phyloP scores from a whole-genome alignment of 2,797 vertebrate species.

The Mormyrops attenuatus region DNA sequence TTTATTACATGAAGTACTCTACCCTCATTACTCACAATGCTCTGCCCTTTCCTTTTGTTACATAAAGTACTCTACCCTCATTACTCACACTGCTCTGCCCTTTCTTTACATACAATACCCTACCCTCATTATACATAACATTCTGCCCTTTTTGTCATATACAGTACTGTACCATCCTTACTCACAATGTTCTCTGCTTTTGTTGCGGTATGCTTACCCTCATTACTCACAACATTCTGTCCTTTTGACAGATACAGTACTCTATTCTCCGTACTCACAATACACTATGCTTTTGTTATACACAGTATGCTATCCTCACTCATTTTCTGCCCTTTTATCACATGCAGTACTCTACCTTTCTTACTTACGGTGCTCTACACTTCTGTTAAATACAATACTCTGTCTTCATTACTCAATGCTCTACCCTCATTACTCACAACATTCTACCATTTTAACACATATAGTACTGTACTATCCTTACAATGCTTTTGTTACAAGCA shows the following conservation, averaged over 20 bases:
- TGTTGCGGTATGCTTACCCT: not conserved
- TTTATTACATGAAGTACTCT: not conserved
- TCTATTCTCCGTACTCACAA: not conserved
- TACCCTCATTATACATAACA: not conserved
- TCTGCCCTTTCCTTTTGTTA: constrained; percentile 52
- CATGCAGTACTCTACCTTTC: not conserved
- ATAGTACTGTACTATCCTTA: not conserved
- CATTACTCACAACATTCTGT: not conserved
- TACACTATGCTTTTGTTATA: not conserved
- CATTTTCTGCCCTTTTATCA: not conserved
- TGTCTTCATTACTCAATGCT: not conserved
- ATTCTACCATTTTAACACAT: not conserved
- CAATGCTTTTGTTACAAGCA: not conserved
- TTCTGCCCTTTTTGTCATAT: not conserved
- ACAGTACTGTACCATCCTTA: not conserved
- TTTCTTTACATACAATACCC: not conserved
- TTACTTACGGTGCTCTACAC: not conserved
- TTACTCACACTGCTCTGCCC: not conserved
- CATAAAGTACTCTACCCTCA: constrained; percentile 24
- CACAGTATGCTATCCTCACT: not conserved
- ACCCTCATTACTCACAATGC: constrained; percentile 17
- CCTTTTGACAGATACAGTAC: not conserved
- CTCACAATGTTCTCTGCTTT: too few relatives aligned
- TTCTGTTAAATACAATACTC: not conserved
- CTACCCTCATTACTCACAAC: not conserved